Base-by-base conservation (phyloP, 2,888 invertebrate genomes). In the Protonemura montana region DNA sequence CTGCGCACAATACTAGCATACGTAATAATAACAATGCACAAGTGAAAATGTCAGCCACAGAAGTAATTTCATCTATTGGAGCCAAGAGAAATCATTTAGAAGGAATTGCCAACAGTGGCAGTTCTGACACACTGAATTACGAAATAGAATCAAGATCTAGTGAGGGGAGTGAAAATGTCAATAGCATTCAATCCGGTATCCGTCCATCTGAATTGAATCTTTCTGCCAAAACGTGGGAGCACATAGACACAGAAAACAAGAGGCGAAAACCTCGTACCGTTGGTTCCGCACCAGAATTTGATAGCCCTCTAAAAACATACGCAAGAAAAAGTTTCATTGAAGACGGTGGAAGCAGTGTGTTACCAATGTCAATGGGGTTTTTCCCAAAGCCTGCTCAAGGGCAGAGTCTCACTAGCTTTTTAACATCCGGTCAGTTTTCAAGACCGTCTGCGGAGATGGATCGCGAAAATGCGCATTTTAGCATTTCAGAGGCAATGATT, bases 381-480 rank as follows among this genome's bases (percentile, higher is more conserved):
- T 94, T 95, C 89, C 94, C 94, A 0, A 91, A 92, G 87, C 95
- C 95, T 0, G 90, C 91, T 0, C 93, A 94, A 90, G 95, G 95
- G 0, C 96, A 96, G 91, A 95, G 95, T 89, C 91, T 97, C 78
- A 93, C 94, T 6, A 94, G 94, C 82, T 97, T 96, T 90, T 91
- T 97, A 41, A 94, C 95, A 0, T 95, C 95, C 27, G 94, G 95
- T 83, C 94, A 95, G 88, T 95, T 95, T 89, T 93, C 94, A 41
- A 93, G 94, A 87, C 92, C 94, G 27, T 95, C 95, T 89, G 96
- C 96, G 0, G 96, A 96, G 89, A 91, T 97, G 87, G 97, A 97
- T 89, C 92, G 96, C 90, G 97, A 97, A 91, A 97, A 97, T 91
- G 96, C 97, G 0, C 97, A 97, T 91, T 97, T 97, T 90, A 95